Percentiles rank a stretch among this genome's conserved stretches.
These are phyloP conservation scores for Choristoneura fumiferana DNA, from an alignment of 1,140 invertebrate genomes.

Conservation along the genomic window DNA sequence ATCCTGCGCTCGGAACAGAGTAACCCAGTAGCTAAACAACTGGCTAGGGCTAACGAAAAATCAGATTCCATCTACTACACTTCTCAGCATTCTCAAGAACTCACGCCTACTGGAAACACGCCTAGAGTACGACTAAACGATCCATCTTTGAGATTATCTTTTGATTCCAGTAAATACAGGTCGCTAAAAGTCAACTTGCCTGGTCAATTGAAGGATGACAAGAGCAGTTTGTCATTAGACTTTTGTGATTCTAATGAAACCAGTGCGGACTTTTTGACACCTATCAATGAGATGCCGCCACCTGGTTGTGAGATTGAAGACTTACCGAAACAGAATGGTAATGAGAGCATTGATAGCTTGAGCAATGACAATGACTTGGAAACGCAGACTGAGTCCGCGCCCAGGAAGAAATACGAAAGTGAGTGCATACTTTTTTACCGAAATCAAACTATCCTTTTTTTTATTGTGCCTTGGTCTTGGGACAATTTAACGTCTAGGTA, in stretches of 20 bases:
- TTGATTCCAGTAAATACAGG: constrained; percentile 66
- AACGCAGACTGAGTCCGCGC: constrained; percentile 67
- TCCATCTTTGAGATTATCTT: constrained; percentile 62
- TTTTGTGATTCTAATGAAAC: constrained; percentile 77
- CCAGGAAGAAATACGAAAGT: constrained; percentile 57
- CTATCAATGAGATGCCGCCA: constrained; percentile 76
- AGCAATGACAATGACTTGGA: constrained; percentile 69
- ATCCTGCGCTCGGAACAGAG: constrained; percentile 71
- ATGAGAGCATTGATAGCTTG: constrained; percentile 62
- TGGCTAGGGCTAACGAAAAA: constrained; percentile 53
- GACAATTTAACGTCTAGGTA: too few relatives aligned
- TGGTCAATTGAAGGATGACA: constrained; percentile 55
- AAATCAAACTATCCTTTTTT: too few relatives aligned
- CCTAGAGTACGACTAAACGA: constrained; percentile 59
- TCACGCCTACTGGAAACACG: constrained; percentile 59
- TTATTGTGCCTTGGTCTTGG: too few relatives aligned
- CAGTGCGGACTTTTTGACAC: constrained; percentile 74
- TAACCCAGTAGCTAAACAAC: constrained; percentile 51
- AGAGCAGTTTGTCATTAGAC: constrained; percentile 69
- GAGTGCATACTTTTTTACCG: too few relatives aligned
- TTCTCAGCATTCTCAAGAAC: constrained; percentile 66
- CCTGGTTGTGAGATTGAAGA: constrained; percentile 70
- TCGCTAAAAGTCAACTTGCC: constrained; percentile 47
- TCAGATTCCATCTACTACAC: constrained; percentile 76
- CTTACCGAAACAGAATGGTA: constrained; percentile 63